Percentiles rank a stretch among this genome's conserved stretches.
These are phyloP conservation scores for Peromyscus polionotus DNA, from an alignment of 2,113 vertebrate genomes.

Conservation along the genomic window DNA sequence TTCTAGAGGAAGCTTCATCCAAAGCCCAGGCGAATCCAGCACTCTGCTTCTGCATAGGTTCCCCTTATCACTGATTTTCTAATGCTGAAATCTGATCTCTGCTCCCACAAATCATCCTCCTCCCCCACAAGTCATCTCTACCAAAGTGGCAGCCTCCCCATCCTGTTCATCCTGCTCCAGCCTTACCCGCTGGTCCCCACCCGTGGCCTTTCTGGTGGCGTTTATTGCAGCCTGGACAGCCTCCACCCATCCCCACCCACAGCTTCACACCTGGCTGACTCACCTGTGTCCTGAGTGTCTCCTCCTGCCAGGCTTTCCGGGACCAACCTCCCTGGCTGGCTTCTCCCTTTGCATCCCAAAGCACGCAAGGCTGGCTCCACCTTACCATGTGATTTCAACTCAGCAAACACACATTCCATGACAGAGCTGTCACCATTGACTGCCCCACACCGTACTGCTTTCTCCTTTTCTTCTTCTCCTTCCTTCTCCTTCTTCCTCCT, in stretches of 20 bases:
- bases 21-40: background rate
- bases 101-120: background rate
- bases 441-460: background rate
- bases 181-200: background rate
- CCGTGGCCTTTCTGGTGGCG: background rate
- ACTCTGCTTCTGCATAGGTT: background rate
- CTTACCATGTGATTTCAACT: background rate
- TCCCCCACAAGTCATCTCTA: background rate
- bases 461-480: background rate
- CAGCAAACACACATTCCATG: background rate
- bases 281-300: background rate
- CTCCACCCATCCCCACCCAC: background rate
- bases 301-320: background rate
- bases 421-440: background rate
- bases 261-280: slow-evolving; percentile 33
- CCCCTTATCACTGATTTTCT: background rate
- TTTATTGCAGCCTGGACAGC: background rate
- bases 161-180: background rate
- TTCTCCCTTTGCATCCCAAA: background rate
- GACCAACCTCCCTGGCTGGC: background rate
- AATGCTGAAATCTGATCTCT: background rate
- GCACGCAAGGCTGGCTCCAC: background rate
- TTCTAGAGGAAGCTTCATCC: background rate
- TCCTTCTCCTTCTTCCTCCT: background rate
- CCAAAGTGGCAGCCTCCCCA: background rate